Percentiles rank a stretch among this genome's conserved stretches.
phyloP scores from a whole-genome alignment of 1,140 invertebrate genomes.

The Palaemon carinicauda region DNA sequence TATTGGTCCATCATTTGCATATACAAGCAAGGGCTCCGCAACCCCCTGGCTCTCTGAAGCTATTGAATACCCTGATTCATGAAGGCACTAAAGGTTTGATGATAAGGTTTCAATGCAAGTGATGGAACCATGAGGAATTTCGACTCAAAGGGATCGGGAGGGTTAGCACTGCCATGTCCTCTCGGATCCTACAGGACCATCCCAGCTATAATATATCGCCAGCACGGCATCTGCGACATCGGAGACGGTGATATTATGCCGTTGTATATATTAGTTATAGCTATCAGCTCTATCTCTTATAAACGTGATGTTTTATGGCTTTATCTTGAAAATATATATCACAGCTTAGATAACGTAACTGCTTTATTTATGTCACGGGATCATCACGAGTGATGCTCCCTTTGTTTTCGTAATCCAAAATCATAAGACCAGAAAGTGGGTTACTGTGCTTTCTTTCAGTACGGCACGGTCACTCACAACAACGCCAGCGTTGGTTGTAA shows the following conservation, averaged over 20 bases:
- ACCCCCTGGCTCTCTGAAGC: slow-evolving; percentile 28
- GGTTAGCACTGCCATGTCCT: neutral
- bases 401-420: too few relatives aligned
- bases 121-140: neutral
- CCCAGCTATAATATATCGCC: slow-evolving; percentile 20
- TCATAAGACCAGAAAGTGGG: too few relatives aligned
- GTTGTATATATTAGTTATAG: slow-evolving; percentile 33
- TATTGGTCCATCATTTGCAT: slow-evolving; percentile 36
- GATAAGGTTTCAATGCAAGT: neutral
- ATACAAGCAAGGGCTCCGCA: slow-evolving; percentile 42
- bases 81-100: slow-evolving; percentile 22
- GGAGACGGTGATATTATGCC: slow-evolving; percentile 29
- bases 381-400: too few relatives aligned
- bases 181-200: neutral
- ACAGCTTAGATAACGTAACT: too few relatives aligned
- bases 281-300: slow-evolving; percentile 19
- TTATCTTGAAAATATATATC: neutral
- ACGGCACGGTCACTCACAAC: too few relatives aligned
- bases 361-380: too few relatives aligned
- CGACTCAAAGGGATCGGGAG: slow-evolving; percentile 1
- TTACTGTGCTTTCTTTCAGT: too few relatives aligned
- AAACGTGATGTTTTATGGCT: neutral
- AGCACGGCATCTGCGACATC: slow-evolving; percentile 44
- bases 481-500: too few relatives aligned
- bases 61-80: slow-evolving; percentile 34